phyloP scores from a whole-genome alignment of 1,140 invertebrate genomes.

The Listronotus oregonensis region DNA sequence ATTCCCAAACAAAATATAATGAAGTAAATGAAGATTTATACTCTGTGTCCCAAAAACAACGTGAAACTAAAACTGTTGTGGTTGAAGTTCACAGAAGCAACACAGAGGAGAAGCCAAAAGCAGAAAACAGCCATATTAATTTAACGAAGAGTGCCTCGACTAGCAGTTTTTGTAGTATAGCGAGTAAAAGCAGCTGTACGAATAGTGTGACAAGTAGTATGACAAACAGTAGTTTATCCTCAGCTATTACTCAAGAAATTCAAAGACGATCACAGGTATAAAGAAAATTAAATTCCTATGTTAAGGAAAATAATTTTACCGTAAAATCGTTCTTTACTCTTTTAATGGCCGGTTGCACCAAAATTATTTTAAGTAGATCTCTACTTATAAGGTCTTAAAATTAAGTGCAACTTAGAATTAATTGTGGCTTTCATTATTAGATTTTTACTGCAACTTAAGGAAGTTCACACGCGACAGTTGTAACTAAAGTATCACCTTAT shows the following conservation, averaged over 20 bases:
- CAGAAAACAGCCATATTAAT: constrained; percentile 33
- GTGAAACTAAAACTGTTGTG: constrained; percentile 64
- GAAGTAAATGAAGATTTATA: constrained; percentile 48
- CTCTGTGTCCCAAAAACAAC: constrained; percentile 35
- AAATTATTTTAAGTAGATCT: too few relatives aligned
- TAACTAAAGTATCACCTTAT: too few relatives aligned
- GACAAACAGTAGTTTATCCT: constrained; percentile 55
- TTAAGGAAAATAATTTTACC: too few relatives aligned
- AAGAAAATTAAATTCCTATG: too few relatives aligned
- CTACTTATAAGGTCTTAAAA: too few relatives aligned
- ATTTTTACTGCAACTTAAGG: too few relatives aligned
- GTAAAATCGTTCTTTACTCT: too few relatives aligned
- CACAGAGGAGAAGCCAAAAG: constrained; percentile 40
- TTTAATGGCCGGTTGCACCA: too few relatives aligned
- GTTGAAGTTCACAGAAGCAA: constrained; percentile 65
- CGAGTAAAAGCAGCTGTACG: constrained; percentile 45
- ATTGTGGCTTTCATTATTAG: too few relatives aligned
- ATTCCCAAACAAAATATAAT: constrained; percentile 9
- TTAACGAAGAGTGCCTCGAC: constrained; percentile 49
- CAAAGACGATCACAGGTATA: constrained; percentile 67
- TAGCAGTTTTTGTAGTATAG: constrained; percentile 48
- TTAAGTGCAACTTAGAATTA: too few relatives aligned
- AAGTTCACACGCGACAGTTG: too few relatives aligned
- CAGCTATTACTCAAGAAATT: constrained; percentile 68
- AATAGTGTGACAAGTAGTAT: constrained; percentile 43